Base-by-base conservation (phyloP, 2,888 invertebrate species). In the Byasa hedistus region DNA sequence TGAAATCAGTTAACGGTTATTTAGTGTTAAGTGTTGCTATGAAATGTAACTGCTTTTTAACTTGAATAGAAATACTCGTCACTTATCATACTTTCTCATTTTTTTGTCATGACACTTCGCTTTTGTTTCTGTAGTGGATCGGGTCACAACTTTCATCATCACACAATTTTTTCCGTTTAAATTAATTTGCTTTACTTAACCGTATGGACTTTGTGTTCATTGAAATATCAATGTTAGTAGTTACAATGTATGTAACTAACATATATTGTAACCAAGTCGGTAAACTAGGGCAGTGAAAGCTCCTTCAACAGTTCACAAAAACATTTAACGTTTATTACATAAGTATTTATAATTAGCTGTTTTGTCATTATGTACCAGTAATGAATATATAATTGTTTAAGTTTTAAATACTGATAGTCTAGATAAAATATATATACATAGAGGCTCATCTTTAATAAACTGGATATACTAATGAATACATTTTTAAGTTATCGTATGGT, bases 201-300 rank as follows among this genome's bases (percentile, higher is more conserved):
- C n/a, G n/a, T 57, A 27, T n/a, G 19, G n/a, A 57, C 57, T n/a
- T 57, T 19, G 15, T 1, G n/a, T 4, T 7, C 23, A 44, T n/a
- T 60, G 51, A 51, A 24, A 48, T 60, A 27, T n/a, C 1, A 15
- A 39, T n/a, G n/a, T 36, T 57, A 39, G 39, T 27, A 23, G 36
- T 58, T 61, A 61, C 23, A 60, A 15, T 48, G 17, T 27, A 23
- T 32, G 21, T 39, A 17, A 39, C 39, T 39, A 39, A 39, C 15
- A 39, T 39, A 39, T 39, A 39, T 39, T 39, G 15, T 39, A 39
- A 39, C 2, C 39, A 39, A 15, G 39, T 10, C 39, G 12, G 27
- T 22, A 39, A 66, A 55, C 36, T 63, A 55, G 66, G 66, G 4
- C 63, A 62, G 66, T 48, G 66, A 66, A 66, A 66, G 63, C 55